Percentiles rank a stretch among this genome's conserved stretches.
Conservation (phyloP, 2,113 vertebrate species). For the Kryptolebias marmoratus region DNA sequence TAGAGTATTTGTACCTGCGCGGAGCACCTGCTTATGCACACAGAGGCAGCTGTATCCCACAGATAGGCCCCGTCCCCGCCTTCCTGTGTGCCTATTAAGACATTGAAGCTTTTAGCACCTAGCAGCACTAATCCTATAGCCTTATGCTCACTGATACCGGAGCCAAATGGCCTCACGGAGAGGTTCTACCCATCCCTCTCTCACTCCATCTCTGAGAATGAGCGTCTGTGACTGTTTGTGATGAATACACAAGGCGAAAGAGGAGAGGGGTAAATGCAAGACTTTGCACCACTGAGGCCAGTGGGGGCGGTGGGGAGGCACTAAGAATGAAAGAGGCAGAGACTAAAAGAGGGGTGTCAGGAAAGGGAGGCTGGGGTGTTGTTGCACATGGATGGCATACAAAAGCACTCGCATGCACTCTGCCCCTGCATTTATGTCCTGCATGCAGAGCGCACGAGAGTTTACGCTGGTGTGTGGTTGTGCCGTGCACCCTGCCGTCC, state of each 20-base stretch:
- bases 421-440: slow-evolving; percentile 69
- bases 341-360: slow-evolving; percentile 24
- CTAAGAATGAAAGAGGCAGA: slow-evolving; percentile 41
- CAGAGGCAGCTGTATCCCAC: slow-evolving; percentile 45
- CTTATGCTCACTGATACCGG: slow-evolving; percentile 63
- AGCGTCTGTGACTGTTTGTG: slow-evolving; percentile 58
- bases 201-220: slow-evolving; percentile 32
- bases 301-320: slow-evolving; percentile 29
- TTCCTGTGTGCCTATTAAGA: slow-evolving; percentile 69
- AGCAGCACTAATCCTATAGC: slow-evolving; percentile 76
- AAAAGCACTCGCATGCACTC: slow-evolving; percentile 69
- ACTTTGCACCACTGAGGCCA: slow-evolving; percentile 63
- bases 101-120: slow-evolving; percentile 75
- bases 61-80: slow-evolving; percentile 33
- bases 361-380: slow-evolving; percentile 2
- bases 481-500: background rate
- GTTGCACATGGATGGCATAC: slow-evolving; percentile 63
- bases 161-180: slow-evolving; percentile 64
- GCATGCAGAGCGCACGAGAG: slow-evolving; percentile 35
- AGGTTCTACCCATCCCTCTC: slow-evolving; percentile 27
- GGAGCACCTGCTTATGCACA: slow-evolving; percentile 41
- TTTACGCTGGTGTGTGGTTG: slow-evolving; percentile 34
- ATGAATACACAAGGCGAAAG: slow-evolving; percentile 69
- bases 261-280: slow-evolving; percentile 63
- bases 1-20: slow-evolving; percentile 46